Percentiles rank a stretch among this genome's conserved stretches.
These are phyloP conservation scores for Alauda arvensis DNA, from an alignment of 2,797 vertebrate genomes.

Conservation along the genomic window DNA sequence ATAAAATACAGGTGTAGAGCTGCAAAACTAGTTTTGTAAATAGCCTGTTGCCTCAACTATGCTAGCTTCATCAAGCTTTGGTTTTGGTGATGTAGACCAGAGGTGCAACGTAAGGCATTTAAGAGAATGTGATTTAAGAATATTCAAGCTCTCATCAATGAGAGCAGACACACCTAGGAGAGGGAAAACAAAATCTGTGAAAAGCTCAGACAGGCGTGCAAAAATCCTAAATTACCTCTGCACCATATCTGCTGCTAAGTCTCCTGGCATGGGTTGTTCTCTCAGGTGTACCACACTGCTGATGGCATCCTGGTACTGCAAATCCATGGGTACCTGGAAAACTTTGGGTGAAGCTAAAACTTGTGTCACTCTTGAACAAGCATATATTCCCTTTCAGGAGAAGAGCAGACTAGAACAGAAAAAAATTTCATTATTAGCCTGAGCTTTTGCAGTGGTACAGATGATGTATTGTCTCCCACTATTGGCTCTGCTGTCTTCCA, in stretches of 20 bases:
- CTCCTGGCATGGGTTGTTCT: neutral
- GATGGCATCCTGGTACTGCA: too few relatives aligned
- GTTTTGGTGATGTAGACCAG: neutral
- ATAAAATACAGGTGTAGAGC: neutral
- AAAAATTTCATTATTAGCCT: neutral
- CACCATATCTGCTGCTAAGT: neutral
- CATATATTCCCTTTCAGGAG: neutral
- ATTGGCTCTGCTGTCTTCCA: neutral
- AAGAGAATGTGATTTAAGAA: neutral
- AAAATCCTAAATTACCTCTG: neutral
- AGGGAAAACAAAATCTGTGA: neutral
- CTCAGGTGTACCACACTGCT: rapidly evolving
- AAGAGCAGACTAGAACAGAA: neutral
- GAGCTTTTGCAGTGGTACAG: neutral
- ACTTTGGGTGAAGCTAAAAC: neutral
- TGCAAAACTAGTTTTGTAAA: neutral
- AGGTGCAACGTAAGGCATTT: neutral
- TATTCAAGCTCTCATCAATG: neutral
- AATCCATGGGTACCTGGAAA: neutral
- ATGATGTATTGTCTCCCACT: neutral
- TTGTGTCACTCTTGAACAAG: neutral
- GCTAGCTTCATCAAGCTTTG: neutral
- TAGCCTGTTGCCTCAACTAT: neutral
- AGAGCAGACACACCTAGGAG: neutral
- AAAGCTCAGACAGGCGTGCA: neutral